phyloP scores from a whole-genome alignment of 2,797 vertebrate species.

The Enteromius radiatus region DNA sequence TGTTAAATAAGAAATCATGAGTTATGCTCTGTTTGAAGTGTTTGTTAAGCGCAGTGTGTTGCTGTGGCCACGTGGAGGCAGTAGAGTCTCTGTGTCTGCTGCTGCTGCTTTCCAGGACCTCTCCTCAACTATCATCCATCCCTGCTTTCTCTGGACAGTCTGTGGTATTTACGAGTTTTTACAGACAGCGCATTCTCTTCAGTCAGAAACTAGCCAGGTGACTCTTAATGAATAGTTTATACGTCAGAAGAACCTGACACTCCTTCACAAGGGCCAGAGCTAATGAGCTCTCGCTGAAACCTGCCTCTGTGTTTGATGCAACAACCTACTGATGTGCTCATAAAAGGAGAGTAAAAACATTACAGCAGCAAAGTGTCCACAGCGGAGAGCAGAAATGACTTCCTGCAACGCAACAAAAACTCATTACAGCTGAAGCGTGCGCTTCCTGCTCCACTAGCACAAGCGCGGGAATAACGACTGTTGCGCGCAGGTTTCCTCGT shows the following conservation, averaged over 20 bases:
- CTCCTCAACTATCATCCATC: not conserved
- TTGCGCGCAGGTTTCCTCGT: not conserved
- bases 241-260: conserved; percentile 38
- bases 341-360: not conserved
- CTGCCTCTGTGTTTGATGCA: not conserved
- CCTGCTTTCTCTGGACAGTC: not conserved
- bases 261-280: not conserved
- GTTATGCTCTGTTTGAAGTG: too few relatives aligned
- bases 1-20: too few relatives aligned
- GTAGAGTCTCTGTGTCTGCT: not conserved
- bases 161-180: not conserved
- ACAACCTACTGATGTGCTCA: not conserved
- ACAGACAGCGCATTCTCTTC: not conserved
- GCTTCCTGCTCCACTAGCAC: not conserved
- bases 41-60: not conserved
- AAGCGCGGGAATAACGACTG: not conserved
- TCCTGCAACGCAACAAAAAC: not conserved
- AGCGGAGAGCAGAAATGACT: not conserved
- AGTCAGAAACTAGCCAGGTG: not conserved
- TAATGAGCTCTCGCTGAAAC: not conserved
- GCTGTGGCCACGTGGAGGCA: not conserved
- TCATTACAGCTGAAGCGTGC: not conserved
- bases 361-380: not conserved
- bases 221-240: conserved; percentile 41
- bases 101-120: not conserved